Evolutionary conservation across 2,888 invertebrate species (phyloP), one percentile per base, ranked within the genome.

Genomic region (Melolontha melolontha): DNA sequence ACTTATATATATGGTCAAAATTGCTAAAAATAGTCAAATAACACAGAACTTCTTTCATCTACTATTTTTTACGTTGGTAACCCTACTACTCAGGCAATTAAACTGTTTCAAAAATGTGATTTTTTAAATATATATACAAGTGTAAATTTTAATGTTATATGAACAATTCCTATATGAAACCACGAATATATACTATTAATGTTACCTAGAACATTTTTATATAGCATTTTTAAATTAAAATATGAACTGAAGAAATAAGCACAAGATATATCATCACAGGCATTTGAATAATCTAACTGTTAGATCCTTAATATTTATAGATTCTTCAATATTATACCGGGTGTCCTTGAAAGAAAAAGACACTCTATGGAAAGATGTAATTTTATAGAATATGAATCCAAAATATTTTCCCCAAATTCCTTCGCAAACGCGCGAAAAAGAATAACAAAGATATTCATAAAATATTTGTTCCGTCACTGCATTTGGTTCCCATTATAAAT

Each of bases 51-150:
- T 57, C 7, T 57, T 27, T 44, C 12, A 57, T 44, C 40, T 42
- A 57, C 57, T 57, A 57, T 41, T 22, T 29, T 57, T 42, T 57
- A 22, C 42, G 57, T 57, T 10, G 41, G 14, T 55, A 55, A 41
- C 17, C 50, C 16, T 66, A 44, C 66, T 66, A 66, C 57, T 66
- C 66, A 66, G 66, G 66, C 66, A 66, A 57, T 42, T 55, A 47
- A 16, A 47, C 54, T 42, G 22, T 44, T 57, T 14, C 14, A n/a
- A 44, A 44, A 29, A 44, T 42, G 17, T 57, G 17, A 22, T 57
- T 42, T 14, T 42, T 17, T 57, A 41, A 8, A 16, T 22, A 22
- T 57, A 57, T 57, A 27, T 44, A 57, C 57, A 57, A 27, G 57
- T 17, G 17, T 44, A 6, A 54, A 29, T 29, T 51, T 40, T 12